Conservation (phyloP, 2,888 invertebrate species). For the Eledone cirrhosa region DNA sequence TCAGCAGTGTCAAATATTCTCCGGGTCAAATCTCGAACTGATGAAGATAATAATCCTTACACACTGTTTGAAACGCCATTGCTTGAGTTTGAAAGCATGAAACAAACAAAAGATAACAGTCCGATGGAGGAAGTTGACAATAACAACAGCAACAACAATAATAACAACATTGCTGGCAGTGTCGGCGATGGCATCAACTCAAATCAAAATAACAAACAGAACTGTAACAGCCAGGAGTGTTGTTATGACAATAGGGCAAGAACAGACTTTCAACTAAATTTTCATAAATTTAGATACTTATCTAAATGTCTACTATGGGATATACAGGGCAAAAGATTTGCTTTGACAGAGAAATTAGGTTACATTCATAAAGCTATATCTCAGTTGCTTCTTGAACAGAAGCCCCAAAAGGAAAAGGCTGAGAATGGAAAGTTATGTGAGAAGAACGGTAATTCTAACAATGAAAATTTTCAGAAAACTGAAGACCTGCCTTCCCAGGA, state of each 20-base stretch:
- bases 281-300: conserved; percentile 35
- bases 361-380: conserved; percentile 60
- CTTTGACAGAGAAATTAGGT: conserved; percentile 56
- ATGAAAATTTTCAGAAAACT: not conserved
- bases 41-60: not conserved
- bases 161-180: not conserved
- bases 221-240: not conserved
- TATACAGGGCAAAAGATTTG: conserved; percentile 55
- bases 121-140: too few relatives aligned
- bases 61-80: too few relatives aligned
- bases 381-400: conserved; percentile 51
- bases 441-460: conserved; percentile 9
- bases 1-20: not conserved
- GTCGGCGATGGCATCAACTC: not conserved
- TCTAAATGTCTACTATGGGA: conserved; percentile 58
- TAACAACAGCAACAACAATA: conserved; percentile 4
- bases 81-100: too few relatives aligned
- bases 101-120: too few relatives aligned
- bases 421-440: not conserved
- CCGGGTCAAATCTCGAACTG: not conserved
- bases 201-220: not conserved
- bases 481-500: not conserved
- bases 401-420: conserved; percentile 29
- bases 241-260: not conserved
- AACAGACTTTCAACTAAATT: not conserved